Conservation (phyloP, 2,797 vertebrate species). For the Scolopax rusticola region DNA sequence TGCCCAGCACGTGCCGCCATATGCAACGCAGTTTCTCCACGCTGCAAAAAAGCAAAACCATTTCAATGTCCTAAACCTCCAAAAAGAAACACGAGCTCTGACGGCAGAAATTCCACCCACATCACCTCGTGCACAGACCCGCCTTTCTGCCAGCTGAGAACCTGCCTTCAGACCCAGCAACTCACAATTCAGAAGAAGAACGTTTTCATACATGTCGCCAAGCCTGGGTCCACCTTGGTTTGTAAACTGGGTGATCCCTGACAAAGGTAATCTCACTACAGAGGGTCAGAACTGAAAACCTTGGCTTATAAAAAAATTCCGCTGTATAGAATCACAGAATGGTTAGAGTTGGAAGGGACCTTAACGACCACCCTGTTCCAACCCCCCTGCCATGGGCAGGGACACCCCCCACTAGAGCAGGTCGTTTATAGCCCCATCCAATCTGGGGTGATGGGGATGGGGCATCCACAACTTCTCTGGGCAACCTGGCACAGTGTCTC, state of each 20-base stretch:
- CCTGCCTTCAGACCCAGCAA: not conserved
- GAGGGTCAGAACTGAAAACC: not conserved
- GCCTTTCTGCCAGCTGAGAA: not conserved
- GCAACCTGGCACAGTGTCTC: not conserved
- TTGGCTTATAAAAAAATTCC: not conserved
- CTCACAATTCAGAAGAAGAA: rapidly evolving
- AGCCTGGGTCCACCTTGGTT: not conserved
- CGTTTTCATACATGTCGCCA: rapidly evolving
- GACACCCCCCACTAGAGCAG: not conserved
- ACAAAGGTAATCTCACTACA: not conserved
- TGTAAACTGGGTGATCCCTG: not conserved
- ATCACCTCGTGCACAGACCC: rapidly evolving
- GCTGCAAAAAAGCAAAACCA: conserved; percentile 80
- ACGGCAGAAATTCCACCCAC: not conserved
- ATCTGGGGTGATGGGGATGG: not conserved
- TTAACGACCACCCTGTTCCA: not conserved
- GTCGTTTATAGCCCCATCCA: not conserved
- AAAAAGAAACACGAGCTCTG: not conserved
- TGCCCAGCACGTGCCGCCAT: conserved; percentile 98
- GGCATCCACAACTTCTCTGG: not conserved
- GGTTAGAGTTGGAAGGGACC: not conserved
- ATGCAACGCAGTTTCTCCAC: conserved; percentile 95
- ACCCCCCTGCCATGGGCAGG: not conserved
- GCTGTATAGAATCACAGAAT: not conserved
- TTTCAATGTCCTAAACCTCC: not conserved